A percentile compares a stretch with the other conserved stretches of the same genome.
Evolutionary conservation across 2,888 invertebrate species (phyloP).

Genomic region (Deroplatys truncata): DNA sequence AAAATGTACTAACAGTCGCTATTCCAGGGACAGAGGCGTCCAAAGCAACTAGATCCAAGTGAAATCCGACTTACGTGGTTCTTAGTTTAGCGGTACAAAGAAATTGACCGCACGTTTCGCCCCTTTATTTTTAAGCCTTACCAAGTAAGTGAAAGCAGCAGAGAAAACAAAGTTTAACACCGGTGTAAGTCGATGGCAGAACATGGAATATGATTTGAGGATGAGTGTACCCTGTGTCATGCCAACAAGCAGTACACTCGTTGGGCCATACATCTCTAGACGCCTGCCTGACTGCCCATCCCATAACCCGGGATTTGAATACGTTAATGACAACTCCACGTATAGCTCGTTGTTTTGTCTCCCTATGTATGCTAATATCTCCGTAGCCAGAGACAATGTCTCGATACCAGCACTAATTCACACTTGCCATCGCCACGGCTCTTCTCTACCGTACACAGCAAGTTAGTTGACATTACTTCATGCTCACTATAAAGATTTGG

Average conservation of each 20-base stretch:
- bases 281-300: not conserved
- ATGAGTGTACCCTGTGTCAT: not conserved
- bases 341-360: slow-evolving; percentile 4
- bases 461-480: no score
- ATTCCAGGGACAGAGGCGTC: no score
- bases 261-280: not conserved
- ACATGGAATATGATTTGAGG: not conserved
- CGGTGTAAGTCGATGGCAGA: not conserved
- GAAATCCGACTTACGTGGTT: no score
- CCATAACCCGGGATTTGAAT: not conserved
- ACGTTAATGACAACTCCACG: slow-evolving; percentile 5
- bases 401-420: not conserved
- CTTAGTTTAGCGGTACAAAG: no score
- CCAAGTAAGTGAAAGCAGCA: no score
- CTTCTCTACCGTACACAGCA: not conserved
- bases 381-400: not conserved
- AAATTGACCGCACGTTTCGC: no score
- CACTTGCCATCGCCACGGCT: not conserved
- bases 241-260: not conserved
- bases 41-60: no score
- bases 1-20: no score
- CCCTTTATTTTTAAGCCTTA: no score
- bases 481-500: no score
- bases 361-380: slow-evolving; percentile 6
- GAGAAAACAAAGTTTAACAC: no score